Base-by-base conservation (phyloP, 2,888 invertebrate species). In the Diaperis boleti region DNA sequence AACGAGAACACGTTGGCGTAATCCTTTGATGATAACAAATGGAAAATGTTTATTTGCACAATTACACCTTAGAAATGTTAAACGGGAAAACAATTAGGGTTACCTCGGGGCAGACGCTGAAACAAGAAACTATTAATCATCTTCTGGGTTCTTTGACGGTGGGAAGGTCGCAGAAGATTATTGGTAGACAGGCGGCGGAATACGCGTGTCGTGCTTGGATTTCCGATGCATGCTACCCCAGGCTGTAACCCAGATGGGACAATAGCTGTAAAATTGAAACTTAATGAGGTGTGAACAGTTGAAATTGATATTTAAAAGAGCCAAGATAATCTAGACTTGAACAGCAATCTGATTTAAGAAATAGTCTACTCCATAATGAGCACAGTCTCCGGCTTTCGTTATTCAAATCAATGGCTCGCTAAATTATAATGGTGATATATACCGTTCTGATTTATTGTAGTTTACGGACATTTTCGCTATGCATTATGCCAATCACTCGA, bases 271-370 rank as follows among this genome's bases (percentile, higher is more conserved):
- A 82, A 82, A 82, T 82, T 82, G 82, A 79, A 82, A 82, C 77
- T 81, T 80, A 82, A 82, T 82, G 82, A 81, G 80, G 80, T 81
- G 81, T 81, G 77, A 82, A 79, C 81, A 78, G 79, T 81, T 81
- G 80, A 82, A 82, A 82, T 82, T 82, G 82, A 82, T 82, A 82
- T 82, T 82, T 82, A 82, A 82, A 82, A 81, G 80, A 81, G 80
- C 79, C 79, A 78, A 80, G 80, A 79, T 80, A 81, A 81, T 81
- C 80, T 79, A 78, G 79, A 79, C 76, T 78, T 74, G 78, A 79
- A 77, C 78, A 78, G 78, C 79, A 80, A 81, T 80, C 78, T 80
- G 81, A 81, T 81, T 81, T 80, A 77, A 79, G 79, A 80, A 79
- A 81, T 80, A 78, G 78, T 79, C 77, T 79, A 76, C 76, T 74